A percentile compares a stretch with the other conserved stretches of the same genome.
Evolutionary conservation across 2,888 invertebrate genomes (phyloP).

Genomic region (Mylabris sibirica): DNA sequence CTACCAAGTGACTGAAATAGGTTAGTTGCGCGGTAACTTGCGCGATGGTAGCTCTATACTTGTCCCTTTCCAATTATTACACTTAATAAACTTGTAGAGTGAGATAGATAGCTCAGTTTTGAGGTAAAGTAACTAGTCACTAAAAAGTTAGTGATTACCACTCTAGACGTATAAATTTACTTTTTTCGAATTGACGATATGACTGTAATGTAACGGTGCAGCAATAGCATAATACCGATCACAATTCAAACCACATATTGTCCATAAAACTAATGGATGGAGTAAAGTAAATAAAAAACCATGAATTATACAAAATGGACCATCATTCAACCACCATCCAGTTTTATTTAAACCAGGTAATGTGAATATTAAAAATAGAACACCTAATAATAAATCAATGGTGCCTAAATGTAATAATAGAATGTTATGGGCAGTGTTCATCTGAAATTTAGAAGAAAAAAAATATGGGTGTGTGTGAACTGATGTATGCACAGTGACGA

Average conservation of each 20-base stretch:
- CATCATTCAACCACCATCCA: constrained; percentile 62
- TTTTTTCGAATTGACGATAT: constrained; percentile 76
- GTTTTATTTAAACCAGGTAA: constrained; percentile 62
- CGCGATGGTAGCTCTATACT: too few relatives aligned
- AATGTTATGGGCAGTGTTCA: constrained; percentile 74
- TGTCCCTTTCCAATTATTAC: too few relatives aligned
- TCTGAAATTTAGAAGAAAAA: constrained; percentile 58
- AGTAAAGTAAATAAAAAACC: constrained; percentile 75
- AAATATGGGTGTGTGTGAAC: too few relatives aligned
- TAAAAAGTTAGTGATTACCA: too few relatives aligned
- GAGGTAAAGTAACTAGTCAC: too few relatives aligned
- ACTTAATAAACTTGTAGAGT: too few relatives aligned
- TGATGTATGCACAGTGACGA: too few relatives aligned
- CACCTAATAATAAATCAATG: constrained; percentile 73
- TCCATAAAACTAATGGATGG: constrained; percentile 80
- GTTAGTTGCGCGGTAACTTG: too few relatives aligned
- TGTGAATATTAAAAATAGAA: constrained; percentile 67
- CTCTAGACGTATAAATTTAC: constrained; percentile 53
- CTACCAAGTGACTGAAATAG: too few relatives aligned
- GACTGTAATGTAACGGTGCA: constrained; percentile 80
- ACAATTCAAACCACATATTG: constrained; percentile 80
- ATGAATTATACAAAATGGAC: constrained; percentile 69
- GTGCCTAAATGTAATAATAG: constrained; percentile 76
- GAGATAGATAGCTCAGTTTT: too few relatives aligned
- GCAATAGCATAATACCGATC: constrained; percentile 83